Percentiles rank a stretch among this genome's conserved stretches.
Conservation (phyloP, 2,113 vertebrate genomes). For the Pelmatolapia mariae region DNA sequence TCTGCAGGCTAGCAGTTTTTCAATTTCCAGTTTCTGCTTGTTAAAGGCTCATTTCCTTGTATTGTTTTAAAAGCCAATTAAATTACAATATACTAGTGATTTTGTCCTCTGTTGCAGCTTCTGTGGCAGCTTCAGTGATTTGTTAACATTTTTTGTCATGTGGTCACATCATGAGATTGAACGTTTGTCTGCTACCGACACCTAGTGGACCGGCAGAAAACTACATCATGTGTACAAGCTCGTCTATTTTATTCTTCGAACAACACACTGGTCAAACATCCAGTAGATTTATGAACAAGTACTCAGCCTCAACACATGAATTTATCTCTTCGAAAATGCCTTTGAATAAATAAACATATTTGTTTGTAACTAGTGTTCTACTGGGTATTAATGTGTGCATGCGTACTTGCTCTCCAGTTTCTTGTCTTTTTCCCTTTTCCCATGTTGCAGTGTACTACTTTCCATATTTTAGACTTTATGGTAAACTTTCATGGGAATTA, state of each 20-base stretch:
- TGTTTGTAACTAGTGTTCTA: not conserved
- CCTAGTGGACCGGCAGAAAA: slow-evolving; percentile 1
- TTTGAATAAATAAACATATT: not conserved
- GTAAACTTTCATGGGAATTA: not conserved
- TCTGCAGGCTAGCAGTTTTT: not conserved
- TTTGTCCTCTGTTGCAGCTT: not conserved
- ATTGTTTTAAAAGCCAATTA: not conserved
- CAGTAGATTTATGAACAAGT: not conserved
- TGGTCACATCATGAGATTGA: not conserved
- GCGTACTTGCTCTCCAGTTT: not conserved
- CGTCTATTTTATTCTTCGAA: not conserved
- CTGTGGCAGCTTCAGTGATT: not conserved
- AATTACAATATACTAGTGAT: not conserved
- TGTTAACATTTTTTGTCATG: not conserved
- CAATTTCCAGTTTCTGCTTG: not conserved
- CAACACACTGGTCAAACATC: not conserved
- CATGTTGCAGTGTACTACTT: not conserved
- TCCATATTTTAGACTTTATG: not conserved
- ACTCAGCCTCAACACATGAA: not conserved
- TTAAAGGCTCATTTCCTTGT: not conserved
- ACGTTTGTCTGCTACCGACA: not conserved
- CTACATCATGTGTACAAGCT: not conserved
- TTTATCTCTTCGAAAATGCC: not conserved
- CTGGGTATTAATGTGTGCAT: not conserved
- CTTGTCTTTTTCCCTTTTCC: not conserved